These are phyloP conservation scores for Polyploca ridens DNA, from an alignment of 2,888 invertebrate species.

Conservation along the genomic window DNA sequence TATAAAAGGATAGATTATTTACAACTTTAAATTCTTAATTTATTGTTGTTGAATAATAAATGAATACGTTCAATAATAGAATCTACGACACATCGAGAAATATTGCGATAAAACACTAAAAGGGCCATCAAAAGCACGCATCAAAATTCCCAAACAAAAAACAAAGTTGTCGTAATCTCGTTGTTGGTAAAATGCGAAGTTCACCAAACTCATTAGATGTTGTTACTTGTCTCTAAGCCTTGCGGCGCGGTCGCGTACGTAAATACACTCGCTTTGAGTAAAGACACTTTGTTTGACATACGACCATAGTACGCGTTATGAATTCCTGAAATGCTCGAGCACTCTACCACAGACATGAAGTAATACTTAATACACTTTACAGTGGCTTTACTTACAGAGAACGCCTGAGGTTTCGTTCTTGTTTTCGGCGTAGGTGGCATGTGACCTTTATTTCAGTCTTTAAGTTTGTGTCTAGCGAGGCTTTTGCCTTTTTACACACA, in stretches of 20 bases:
- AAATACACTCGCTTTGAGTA: conserved; percentile 38
- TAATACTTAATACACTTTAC: conserved; percentile 14
- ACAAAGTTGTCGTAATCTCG: conserved; percentile 47
- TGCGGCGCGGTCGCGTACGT: conserved; percentile 42
- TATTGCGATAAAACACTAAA: neutral
- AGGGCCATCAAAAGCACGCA: conserved; percentile 13
- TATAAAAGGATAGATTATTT: too few species aligned
- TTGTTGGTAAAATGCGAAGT: conserved; percentile 45
- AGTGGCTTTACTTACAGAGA: conserved; percentile 6
- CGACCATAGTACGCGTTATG: conserved; percentile 47
- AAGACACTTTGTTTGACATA: conserved; percentile 55
- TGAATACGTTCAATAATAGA: too few species aligned
- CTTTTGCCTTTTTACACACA: too few species aligned
- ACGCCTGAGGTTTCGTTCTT: conserved; percentile 1
- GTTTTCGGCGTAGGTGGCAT: neutral
- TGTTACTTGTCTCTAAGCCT: conserved; percentile 37
- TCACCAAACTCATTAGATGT: conserved; percentile 57
- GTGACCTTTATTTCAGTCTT: neutral
- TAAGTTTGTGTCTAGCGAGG: neutral
- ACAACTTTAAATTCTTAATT: too few species aligned
- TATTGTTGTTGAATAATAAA: too few species aligned
- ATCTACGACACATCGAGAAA: neutral
- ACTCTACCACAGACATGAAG: neutral
- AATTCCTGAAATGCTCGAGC: conserved; percentile 34
- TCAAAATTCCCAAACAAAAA: conserved; percentile 27